Evolutionary conservation across 2,113 vertebrate species (phyloP).

Genomic region (Silurus glanis): DNA sequence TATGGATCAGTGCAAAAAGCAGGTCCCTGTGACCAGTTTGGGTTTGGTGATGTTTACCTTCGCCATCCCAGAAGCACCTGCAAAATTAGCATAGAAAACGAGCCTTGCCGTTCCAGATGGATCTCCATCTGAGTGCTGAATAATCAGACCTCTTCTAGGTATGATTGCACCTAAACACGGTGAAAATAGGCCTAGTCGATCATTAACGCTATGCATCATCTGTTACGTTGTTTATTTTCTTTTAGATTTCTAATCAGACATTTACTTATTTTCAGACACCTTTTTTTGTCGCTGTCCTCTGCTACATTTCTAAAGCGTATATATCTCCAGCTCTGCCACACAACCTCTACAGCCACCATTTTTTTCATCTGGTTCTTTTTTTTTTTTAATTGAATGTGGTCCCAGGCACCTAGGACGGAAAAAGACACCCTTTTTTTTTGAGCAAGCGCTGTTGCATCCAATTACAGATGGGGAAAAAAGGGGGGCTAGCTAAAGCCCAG

Average conservation of each 20-base stretch:
- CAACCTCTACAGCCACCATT: constrained; percentile 5
- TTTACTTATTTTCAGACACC: background rate
- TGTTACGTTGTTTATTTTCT: background rate
- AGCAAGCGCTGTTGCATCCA: constrained; percentile 48
- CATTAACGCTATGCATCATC: background rate
- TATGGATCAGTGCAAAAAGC: constrained; percentile 12
- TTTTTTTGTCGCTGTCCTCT: background rate
- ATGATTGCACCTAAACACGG: constrained; percentile 28
- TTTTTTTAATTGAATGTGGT: constrained; percentile 53
- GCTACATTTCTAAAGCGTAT: background rate
- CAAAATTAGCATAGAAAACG: constrained; percentile 33
- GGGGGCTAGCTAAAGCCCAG: constrained; percentile 32
- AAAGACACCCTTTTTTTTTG: constrained; percentile 39
- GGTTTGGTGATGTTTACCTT: constrained; percentile 17
- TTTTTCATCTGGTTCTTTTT: constrained; percentile 37
- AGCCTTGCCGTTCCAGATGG: constrained; percentile 9
- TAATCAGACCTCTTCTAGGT: constrained; percentile 35
- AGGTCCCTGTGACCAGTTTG: background rate
- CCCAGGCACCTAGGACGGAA: constrained; percentile 39
- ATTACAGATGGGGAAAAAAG: constrained; percentile 42
- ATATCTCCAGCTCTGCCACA: background rate
- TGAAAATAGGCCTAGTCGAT: constrained; percentile 17
- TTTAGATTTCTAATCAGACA: constrained; percentile 9
- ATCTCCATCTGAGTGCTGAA: constrained; percentile 24
- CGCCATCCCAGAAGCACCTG: constrained; percentile 25